Base-by-base conservation (phyloP, 53 echinoderm and acorn worm genomes). In the Antedon mediterranea region DNA sequence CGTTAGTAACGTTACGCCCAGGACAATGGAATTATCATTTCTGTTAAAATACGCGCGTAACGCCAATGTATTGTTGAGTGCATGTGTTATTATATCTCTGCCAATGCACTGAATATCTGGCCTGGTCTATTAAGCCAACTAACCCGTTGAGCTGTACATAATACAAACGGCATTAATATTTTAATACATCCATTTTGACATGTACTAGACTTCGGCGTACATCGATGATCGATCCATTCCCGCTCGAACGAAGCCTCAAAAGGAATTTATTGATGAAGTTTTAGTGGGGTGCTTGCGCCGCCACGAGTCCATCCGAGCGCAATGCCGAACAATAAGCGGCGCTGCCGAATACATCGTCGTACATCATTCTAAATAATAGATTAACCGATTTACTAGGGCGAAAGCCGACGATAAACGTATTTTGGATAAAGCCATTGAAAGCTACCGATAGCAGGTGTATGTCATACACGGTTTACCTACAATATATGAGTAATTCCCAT, bases 131-230 rank as follows among this genome's bases (percentile, higher is more conserved):
- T 57, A 57, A 57, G 9, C 9, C 57, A 18, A 18, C 15, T 18
- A 57, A 57, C 57, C 57, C 9, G 23, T 57, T 57, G 57, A 57
- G 57, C 57, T 57, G 57, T 23, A 18, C 9, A 57, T 57, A 57
- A 57, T 57, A 26, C 57, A 57, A 18, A 57, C 57, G 57, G 57
- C 57, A 57, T 57, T 18, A 57, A n/a, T n/a, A n/a, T n/a, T n/a
- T n/a, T n/a, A n/a, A 57, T 57, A 57, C 57, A 57, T 57, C 57
- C 57, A 57, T 57, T 57, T 57, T 57, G 57, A 57, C 57, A 57
- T 57, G 57, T 57, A 57, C 57, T 57, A 57, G 57, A 57, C 15
- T 57, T 57, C 23, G 57, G 57, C 57, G 9, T 2, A 57, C 23
- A 57, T 57, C 57, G 20, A 57, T 57, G 57, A 57, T 57, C 57